These are phyloP conservation scores for Muntiacus reevesi DNA, from an alignment of 2,113 vertebrate species.

Conservation along the genomic window DNA sequence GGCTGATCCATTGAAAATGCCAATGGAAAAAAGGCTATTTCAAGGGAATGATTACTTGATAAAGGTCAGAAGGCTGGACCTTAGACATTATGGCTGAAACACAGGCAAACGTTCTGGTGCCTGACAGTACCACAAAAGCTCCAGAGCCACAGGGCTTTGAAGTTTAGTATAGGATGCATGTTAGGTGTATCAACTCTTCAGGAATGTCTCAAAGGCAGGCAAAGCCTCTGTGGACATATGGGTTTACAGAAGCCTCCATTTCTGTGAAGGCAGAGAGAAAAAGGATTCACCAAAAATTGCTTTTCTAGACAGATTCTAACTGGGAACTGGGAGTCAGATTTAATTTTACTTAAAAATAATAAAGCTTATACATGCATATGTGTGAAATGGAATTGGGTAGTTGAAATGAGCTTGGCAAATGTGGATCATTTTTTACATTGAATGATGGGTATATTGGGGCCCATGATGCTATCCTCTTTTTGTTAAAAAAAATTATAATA, in stretches of 20 bases:
- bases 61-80: background rate
- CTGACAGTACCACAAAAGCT: background rate
- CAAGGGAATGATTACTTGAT: background rate
- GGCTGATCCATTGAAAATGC: background rate
- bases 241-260: background rate
- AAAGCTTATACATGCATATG: background rate
- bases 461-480: background rate
- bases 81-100: background rate
- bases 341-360: constrained; percentile 13
- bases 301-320: background rate
- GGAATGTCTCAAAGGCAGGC: background rate
- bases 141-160: background rate
- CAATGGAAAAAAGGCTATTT: background rate
- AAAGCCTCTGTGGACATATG: background rate
- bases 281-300: background rate
- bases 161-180: background rate
- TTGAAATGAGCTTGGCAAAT: background rate
- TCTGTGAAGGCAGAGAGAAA: background rate
- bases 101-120: background rate
- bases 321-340: background rate
- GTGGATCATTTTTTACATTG: background rate
- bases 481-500: background rate
- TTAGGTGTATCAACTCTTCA: background rate
- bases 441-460: background rate
- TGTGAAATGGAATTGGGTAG: background rate